Percentiles rank a stretch among this genome's conserved stretches.
phyloP scores from a whole-genome alignment of 2,888 invertebrate genomes.

The Ischnura elegans region DNA sequence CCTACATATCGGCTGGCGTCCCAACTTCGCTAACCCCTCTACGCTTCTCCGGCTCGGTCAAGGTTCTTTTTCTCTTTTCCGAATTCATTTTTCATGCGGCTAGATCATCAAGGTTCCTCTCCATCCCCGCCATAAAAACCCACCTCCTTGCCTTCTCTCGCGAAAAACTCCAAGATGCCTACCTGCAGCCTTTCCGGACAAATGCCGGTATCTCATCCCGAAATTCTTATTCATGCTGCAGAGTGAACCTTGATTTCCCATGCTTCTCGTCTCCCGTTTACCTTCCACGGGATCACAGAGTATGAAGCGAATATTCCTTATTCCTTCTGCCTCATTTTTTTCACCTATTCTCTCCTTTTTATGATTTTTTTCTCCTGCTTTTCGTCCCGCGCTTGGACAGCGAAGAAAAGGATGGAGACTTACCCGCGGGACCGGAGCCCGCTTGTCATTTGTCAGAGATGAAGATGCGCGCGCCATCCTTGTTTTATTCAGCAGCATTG shows the following conservation, averaged over 20 bases:
- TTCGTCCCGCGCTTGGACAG: background rate
- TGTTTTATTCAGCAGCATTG: conserved; percentile 21
- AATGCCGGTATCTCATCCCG: background rate
- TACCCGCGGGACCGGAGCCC: background rate
- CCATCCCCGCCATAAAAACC: background rate
- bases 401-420: background rate
- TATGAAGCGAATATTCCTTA: background rate
- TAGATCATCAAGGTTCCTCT: background rate
- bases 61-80: background rate
- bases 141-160: background rate
- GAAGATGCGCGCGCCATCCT: background rate
- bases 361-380: background rate
- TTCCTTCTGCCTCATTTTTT: background rate
- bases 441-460: conserved; percentile 22
- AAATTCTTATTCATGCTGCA: conserved; percentile 31
- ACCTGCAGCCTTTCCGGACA: background rate
- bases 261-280: background rate
- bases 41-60: conserved; percentile 2
- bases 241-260: background rate
- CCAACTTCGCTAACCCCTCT: background rate
- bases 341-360: too few relatives aligned
- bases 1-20: background rate
- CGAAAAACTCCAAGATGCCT: background rate
- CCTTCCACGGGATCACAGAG: background rate
- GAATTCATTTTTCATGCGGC: background rate